Conservation (phyloP, 2,113 vertebrate species). For the Ctenomys sociabilis region DNA sequence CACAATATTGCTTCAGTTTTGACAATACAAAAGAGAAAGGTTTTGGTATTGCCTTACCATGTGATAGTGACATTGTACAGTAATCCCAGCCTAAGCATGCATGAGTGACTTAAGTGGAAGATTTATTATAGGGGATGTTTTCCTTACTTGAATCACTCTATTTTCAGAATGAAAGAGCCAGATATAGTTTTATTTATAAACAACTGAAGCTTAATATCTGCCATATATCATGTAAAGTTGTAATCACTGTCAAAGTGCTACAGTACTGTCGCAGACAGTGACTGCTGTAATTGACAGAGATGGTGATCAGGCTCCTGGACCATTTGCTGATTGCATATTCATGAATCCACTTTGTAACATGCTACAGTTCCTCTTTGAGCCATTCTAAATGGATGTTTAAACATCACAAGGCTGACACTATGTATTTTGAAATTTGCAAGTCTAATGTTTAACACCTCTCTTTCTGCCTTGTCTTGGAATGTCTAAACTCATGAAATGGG, state of each 20-base stretch:
- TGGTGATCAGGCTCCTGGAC: slow-evolving; percentile 83
- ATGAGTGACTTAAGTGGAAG: slow-evolving; percentile 73
- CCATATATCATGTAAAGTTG: slow-evolving; percentile 83
- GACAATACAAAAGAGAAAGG: slow-evolving; percentile 47
- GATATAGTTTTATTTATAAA: slow-evolving; percentile 86
- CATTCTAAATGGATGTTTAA: slow-evolving; percentile 85
- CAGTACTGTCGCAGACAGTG: slow-evolving; percentile 81
- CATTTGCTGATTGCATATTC: slow-evolving; percentile 88
- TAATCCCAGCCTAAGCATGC: slow-evolving; percentile 53
- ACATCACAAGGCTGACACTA: slow-evolving; percentile 83
- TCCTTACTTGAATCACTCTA: slow-evolving; percentile 77
- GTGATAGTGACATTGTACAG: neutral
- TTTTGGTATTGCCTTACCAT: neutral
- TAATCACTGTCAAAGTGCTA: slow-evolving; percentile 88
- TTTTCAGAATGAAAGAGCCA: slow-evolving; percentile 74
- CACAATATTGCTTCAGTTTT: neutral
- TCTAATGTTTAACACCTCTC: slow-evolving; percentile 81
- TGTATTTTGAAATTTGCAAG: slow-evolving; percentile 84
- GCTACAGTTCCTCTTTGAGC: slow-evolving; percentile 81
- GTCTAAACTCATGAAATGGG: slow-evolving; percentile 39
- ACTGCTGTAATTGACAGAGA: slow-evolving; percentile 85
- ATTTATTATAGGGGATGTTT: slow-evolving; percentile 80
- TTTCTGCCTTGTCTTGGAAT: slow-evolving; percentile 68
- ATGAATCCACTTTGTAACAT: slow-evolving; percentile 84
- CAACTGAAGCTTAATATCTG: slow-evolving; percentile 82